Evolutionary conservation across 2,888 invertebrate genomes (phyloP).

Genomic region (Lathronympha strigana): DNA sequence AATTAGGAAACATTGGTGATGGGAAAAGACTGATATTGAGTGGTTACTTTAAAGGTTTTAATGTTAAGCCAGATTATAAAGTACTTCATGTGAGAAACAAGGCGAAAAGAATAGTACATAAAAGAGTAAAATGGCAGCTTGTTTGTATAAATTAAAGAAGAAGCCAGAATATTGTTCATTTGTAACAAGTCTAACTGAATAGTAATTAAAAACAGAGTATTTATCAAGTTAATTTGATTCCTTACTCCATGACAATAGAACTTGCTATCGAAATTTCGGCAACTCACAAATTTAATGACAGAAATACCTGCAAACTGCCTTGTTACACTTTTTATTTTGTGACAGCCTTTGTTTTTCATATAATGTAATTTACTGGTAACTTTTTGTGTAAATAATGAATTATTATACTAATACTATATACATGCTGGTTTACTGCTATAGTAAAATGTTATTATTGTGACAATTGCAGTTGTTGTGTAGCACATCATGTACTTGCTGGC

Average conservation of each 20-base stretch:
- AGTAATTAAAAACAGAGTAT: no score
- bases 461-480: neutral
- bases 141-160: no score
- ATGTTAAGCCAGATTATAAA: constrained; percentile 4
- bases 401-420: no score
- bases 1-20: constrained; percentile 59
- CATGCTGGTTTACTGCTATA: constrained; percentile 10
- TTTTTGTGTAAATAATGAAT: constrained; percentile 26
- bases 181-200: no score
- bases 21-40: constrained; percentile 51
- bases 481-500: constrained; percentile 3
- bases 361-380: constrained; percentile 5
- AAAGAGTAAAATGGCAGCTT: constrained; percentile 5
- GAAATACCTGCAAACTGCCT: neutral
- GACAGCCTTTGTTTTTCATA: neutral
- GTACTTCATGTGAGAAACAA: constrained; percentile 18
- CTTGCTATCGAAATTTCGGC: no score
- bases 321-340: constrained; percentile 7
- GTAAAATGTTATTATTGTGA: constrained; percentile 3
- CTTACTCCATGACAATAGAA: no score
- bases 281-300: no score
- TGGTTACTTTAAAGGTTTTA: constrained; percentile 17
- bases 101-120: neutral
- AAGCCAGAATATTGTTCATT: no score
- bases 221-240: no score